Conservation (phyloP, 37 sponge, comb jelly and placozoan species). For the Agelas oroides region DNA sequence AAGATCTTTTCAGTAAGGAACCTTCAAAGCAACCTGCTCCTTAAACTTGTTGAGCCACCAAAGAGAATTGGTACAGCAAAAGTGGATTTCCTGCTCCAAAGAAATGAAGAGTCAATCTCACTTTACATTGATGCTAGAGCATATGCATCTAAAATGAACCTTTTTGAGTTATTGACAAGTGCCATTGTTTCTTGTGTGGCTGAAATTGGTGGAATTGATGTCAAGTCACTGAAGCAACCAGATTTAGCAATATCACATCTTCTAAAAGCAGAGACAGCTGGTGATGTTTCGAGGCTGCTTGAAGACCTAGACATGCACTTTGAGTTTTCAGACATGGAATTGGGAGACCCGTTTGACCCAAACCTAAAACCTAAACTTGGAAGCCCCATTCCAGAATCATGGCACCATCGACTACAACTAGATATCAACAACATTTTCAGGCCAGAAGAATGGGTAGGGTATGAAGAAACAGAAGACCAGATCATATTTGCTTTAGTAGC, state of each 20-base stretch:
- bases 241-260: background rate
- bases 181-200: background rate
- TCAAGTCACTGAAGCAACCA: background rate
- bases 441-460: conserved; percentile 70
- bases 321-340: background rate
- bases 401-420: conserved; percentile 21
- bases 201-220: background rate
- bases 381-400: conserved; percentile 28
- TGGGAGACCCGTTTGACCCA: background rate
- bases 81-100: conserved; percentile 1
- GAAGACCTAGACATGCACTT: background rate
- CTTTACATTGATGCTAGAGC: background rate
- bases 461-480: conserved; percentile 20
- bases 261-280: background rate
- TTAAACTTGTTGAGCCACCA: background rate
- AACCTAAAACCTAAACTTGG: conserved; percentile 42
- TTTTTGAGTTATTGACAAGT: background rate
- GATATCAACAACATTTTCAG: conserved; percentile 44
- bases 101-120: background rate
- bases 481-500: conserved; percentile 33
- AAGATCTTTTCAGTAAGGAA: conserved; percentile 1
- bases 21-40: background rate
- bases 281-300: background rate
- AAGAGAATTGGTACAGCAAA: conserved; percentile 12
- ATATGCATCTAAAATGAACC: background rate